Evolutionary conservation across 2,113 vertebrate genomes (phyloP).

Genomic region (Euleptes europaea): DNA sequence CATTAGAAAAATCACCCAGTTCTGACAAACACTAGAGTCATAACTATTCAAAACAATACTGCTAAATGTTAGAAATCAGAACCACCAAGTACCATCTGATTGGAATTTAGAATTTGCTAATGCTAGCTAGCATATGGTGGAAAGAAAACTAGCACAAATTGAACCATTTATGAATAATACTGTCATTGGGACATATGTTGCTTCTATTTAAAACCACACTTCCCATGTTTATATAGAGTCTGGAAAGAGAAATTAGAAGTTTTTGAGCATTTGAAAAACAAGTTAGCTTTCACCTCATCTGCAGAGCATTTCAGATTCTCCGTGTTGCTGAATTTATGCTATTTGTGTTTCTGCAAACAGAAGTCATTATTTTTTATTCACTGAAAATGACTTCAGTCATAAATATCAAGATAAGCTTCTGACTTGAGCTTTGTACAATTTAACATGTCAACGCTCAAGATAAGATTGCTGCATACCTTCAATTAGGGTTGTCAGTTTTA

Average conservation of each 20-base stretch:
- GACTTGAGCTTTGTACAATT: conserved; percentile 2
- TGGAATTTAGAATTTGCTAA: neutral
- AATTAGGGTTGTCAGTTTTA: neutral
- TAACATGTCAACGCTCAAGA: conserved; percentile 36
- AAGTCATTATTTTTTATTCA: conserved; percentile 31
- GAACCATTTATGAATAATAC: neutral
- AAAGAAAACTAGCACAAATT: conserved; percentile 31
- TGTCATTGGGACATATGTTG: neutral
- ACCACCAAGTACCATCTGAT: neutral
- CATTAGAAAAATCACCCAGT: neutral
- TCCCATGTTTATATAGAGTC: neutral
- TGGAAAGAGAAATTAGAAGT: neutral
- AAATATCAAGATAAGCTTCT: conserved; percentile 37
- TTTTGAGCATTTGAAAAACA: conserved; percentile 18
- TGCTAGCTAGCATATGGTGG: conserved; percentile 3
- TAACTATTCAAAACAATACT: neutral
- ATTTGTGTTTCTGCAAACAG: conserved; percentile 29
- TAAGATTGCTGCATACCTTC: conserved; percentile 9
- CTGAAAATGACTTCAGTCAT: conserved; percentile 36
- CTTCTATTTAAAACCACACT: neutral
- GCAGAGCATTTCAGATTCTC: conserved; percentile 22
- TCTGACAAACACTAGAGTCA: neutral
- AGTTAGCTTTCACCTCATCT: neutral
- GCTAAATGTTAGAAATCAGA: conserved; percentile 5
- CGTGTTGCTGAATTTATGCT: neutral